phyloP scores from a whole-genome alignment of 2,888 invertebrate genomes.

The Ennomos erosarius region DNA sequence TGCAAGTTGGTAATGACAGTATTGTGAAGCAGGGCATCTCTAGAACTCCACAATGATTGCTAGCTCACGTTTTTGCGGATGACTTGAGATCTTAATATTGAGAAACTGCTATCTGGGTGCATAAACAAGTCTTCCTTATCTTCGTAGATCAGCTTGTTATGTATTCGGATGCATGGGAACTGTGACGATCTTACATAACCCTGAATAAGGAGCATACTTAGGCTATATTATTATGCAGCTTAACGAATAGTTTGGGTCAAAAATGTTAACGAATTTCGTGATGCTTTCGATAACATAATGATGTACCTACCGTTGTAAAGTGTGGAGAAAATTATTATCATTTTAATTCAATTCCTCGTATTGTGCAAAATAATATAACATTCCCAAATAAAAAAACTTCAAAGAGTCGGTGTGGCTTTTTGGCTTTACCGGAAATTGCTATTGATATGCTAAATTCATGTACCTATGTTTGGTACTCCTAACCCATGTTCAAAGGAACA shows the following conservation, averaged over 20 bases:
- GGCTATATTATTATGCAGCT: no score
- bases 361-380: no score
- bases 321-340: no score
- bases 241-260: no score
- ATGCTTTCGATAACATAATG: no score
- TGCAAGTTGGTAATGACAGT: slow-evolving; percentile 74
- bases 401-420: slow-evolving; percentile 7
- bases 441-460: not conserved
- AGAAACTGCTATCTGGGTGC: slow-evolving; percentile 68
- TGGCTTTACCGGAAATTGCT: not conserved
- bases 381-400: no score
- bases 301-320: no score
- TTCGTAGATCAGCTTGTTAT: slow-evolving; percentile 72
- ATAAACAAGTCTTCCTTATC: slow-evolving; percentile 72
- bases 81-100: slow-evolving; percentile 73
- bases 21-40: slow-evolving; percentile 70
- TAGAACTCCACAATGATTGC: slow-evolving; percentile 65
- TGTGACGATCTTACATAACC: slow-evolving; percentile 71
- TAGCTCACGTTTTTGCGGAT: slow-evolving; percentile 79
- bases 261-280: no score
- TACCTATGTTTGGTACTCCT: slow-evolving; percentile 44
- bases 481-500: slow-evolving; percentile 44
- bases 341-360: no score
- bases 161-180: slow-evolving; percentile 77
- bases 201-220: slow-evolving; percentile 35